Percentiles rank a stretch among this genome's conserved stretches.
These are phyloP conservation scores for Amiota communis DNA, from an alignment of 2,888 invertebrate genomes.

Conservation along the genomic window DNA sequence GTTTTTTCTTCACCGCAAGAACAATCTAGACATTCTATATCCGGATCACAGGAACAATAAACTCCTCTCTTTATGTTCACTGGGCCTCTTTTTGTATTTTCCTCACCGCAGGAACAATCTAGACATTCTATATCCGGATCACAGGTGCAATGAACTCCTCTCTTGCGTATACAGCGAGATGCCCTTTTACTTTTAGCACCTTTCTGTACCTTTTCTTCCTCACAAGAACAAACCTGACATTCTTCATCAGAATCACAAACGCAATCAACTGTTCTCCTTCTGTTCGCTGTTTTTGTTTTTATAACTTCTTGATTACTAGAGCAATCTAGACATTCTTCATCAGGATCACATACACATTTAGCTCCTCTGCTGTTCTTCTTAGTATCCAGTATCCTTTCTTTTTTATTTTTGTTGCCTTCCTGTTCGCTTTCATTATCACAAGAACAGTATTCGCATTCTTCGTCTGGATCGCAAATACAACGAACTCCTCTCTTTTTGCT, in stretches of 20 bases:
- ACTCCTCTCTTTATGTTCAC: not conserved
- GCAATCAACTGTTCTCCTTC: not conserved
- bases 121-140: not conserved
- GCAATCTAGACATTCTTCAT: not conserved
- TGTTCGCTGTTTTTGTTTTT: not conserved
- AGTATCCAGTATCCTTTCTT: too few relatives aligned
- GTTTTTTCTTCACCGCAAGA: not conserved
- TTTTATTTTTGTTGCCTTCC: too few relatives aligned
- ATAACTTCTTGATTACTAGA: not conserved
- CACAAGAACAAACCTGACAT: not conserved
- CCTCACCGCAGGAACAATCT: not conserved
- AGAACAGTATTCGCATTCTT: not conserved
- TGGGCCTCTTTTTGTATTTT: not conserved
- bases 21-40: not conserved
- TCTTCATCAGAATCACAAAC: not conserved
- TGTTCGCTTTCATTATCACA: not conserved
- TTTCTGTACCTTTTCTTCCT: not conserved
- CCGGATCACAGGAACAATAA: not conserved
- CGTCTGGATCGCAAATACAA: not conserved
- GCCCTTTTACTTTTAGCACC: not conserved
- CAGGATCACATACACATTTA: constrained; percentile 2
- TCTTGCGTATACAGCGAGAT: not conserved
- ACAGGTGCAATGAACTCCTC: too few relatives aligned
- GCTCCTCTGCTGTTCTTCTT: not conserved
- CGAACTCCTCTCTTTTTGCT: not conserved